Percentiles rank a stretch among this genome's conserved stretches.
These are phyloP conservation scores for Nycteola revayana DNA, from an alignment of 2,888 invertebrate species.

Conservation along the genomic window DNA sequence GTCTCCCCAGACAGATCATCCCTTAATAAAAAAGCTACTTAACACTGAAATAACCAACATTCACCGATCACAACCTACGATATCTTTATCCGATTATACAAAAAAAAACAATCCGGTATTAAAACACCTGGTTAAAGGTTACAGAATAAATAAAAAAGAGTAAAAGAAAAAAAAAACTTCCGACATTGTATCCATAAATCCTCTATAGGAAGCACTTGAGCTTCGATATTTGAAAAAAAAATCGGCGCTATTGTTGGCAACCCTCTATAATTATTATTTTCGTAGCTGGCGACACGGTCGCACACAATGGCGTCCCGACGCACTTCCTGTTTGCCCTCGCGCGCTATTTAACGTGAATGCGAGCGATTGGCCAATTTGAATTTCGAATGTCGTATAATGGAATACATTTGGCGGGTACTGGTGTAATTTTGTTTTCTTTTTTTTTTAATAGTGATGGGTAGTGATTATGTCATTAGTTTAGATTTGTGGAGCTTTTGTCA, in stretches of 20 bases:
- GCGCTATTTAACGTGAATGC: conserved; percentile 81
- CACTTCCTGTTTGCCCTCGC: conserved; percentile 80
- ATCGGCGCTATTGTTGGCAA: conserved; percentile 60
- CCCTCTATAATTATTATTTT: conserved; percentile 82
- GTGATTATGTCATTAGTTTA: conserved; percentile 36
- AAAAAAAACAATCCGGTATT: conserved; percentile 64
- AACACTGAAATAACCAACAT: conserved; percentile 31
- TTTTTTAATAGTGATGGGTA: conserved; percentile 38
- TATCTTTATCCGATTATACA: conserved; percentile 63
- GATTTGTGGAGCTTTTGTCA: conserved; percentile 18
- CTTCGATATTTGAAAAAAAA: conserved; percentile 73
- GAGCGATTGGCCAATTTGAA: conserved; percentile 77
- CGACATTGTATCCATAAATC: conserved; percentile 72
- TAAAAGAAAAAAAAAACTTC: conserved; percentile 47
- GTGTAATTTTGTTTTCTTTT: conserved; percentile 64
- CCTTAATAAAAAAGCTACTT: conserved; percentile 26
- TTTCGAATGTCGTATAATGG: conserved; percentile 71
- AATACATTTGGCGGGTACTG: conserved; percentile 58
- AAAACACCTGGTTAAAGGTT: conserved; percentile 70
- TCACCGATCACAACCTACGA: conserved; percentile 34
- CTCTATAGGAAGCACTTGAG: conserved; percentile 79
- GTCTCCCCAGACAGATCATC: conserved; percentile 2
- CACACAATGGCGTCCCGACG: conserved; percentile 70
- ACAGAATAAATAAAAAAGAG: conserved; percentile 48
- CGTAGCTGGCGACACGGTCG: conserved; percentile 78